A percentile compares a stretch with the other conserved stretches of the same genome.
Conservation (phyloP, 1,140 invertebrate genomes). For the Pseudomyrmex sp. region DNA sequence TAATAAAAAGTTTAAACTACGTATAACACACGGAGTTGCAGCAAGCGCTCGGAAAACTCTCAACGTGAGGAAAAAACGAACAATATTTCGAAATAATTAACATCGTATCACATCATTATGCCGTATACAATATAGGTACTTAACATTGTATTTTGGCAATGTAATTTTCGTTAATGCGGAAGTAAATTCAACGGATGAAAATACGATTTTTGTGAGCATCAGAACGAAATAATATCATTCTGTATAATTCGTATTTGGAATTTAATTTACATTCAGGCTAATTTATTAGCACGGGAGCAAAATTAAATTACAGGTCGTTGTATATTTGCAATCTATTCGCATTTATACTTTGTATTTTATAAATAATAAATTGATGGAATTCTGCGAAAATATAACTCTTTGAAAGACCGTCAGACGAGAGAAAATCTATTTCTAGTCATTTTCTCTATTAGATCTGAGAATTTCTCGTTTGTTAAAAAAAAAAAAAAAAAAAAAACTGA, state of each 20-base stretch:
- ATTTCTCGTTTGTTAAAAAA: background rate
- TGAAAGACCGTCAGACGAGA: background rate
- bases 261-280: constrained; percentile 27
- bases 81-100: constrained; percentile 43
- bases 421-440: background rate
- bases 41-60: no score
- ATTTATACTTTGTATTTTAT: no score
- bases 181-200: background rate
- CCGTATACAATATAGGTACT: background rate
- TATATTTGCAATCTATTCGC: no score
- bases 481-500: background rate
- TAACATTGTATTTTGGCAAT: constrained; percentile 9
- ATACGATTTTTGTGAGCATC: constrained; percentile 23
- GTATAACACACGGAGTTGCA: background rate
- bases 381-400: no score
- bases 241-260: background rate
- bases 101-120: constrained; percentile 13
- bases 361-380: no score
- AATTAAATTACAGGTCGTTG: no score
- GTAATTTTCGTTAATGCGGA: constrained; percentile 35
- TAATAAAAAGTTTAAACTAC: constrained; percentile 48
- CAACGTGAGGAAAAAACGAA: background rate
- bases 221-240: background rate
- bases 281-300: background rate
- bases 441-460: background rate